These are phyloP conservation scores for Morpho deidamia DNA, from an alignment of 2,888 invertebrate genomes.

Conservation along the genomic window DNA sequence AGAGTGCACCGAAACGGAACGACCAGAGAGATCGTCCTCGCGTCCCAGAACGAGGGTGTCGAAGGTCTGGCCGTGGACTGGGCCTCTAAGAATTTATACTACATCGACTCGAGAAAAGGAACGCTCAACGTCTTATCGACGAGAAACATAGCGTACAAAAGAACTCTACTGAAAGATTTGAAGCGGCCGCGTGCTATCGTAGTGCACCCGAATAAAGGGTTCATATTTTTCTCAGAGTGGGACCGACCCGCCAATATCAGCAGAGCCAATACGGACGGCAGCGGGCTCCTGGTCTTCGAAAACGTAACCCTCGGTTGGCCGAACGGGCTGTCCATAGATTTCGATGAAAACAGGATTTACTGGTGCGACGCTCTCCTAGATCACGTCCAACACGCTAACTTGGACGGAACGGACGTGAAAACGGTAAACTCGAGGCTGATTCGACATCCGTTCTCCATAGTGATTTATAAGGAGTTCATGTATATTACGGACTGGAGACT, in stretches of 20 bases:
- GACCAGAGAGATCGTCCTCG: slow-evolving; percentile 91
- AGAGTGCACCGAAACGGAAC: slow-evolving; percentile 88
- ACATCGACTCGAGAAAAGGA: slow-evolving; percentile 96
- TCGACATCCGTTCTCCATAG: slow-evolving; percentile 94
- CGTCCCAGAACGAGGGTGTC: slow-evolving; percentile 97
- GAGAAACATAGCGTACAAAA: slow-evolving; percentile 88
- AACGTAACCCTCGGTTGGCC: slow-evolving; percentile 98
- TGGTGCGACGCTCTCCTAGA: slow-evolving; percentile 98
- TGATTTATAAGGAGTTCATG: slow-evolving; percentile 93
- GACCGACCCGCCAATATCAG: slow-evolving; percentile 98
- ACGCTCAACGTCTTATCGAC: slow-evolving; percentile 95
- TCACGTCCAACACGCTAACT: slow-evolving; percentile 95
- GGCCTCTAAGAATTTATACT: slow-evolving; percentile 96
- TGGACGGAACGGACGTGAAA: slow-evolving; percentile 94
- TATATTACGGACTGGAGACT: slow-evolving; percentile 98
- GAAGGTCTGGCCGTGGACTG: slow-evolving; percentile 97
- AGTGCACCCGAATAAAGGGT: slow-evolving; percentile 96
- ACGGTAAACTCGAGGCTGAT: slow-evolving; percentile 93
- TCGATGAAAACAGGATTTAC: slow-evolving; percentile 90
- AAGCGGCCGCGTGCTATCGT: slow-evolving; percentile 97
- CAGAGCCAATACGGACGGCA: slow-evolving; percentile 93
- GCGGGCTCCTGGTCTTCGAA: slow-evolving; percentile 90
- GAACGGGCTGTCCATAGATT: slow-evolving; percentile 96
- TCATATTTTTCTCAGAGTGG: slow-evolving; percentile 97
- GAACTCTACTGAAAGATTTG: slow-evolving; percentile 90